Base-by-base conservation (phyloP, 1,140 invertebrate genomes). In the Meloidogyne hapla region DNA sequence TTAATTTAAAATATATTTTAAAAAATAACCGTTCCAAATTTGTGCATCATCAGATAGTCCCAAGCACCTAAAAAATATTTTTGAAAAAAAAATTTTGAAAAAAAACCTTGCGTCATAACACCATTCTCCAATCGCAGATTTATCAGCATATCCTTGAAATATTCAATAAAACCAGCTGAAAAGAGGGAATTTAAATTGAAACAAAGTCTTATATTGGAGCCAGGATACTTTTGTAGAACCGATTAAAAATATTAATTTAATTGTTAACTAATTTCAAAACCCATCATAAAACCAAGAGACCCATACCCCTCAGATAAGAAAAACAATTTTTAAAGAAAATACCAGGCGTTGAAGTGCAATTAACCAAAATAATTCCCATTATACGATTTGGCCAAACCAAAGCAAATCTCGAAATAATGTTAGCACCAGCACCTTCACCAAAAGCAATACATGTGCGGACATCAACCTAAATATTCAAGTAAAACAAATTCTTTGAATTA, bases 361-460 rank as follows among this genome's bases (percentile, higher is more conserved):
- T 94, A 81, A 95, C 92, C 69, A 95, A 90, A 77, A 88, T 84
- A 33, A 89, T 83, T 8, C 93, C 94, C 26, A 94, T 88, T 21
- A 91, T 91, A 40, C 93, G 89, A 6, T 91, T 89, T 0, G 92
- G 92, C 88, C 93, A 91, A 18, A 91, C 91, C 77, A 94, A 88
- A 1, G 92, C 93, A 88, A 94, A 94, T 63, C 93, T 90, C 12
- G 92, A 92, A 18, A 94, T 88, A 68, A 94, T 92, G 88, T 94
- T 95, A 26, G 93, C 93, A 1, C 94, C 94, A 6, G 93, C 93
- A 8, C 94, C 94, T 88, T 94, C 94, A 15, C 94, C 94, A 21
- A 95, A 88, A 8, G 93, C 92, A 65, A 95, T 92, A 1, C 93
- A 93, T 40, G 89, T 83, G 38, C 88, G 88, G 21, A 90, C 88